Percentiles rank a stretch among this genome's conserved stretches.
Conservation (phyloP, 2,797 vertebrate species). For the Lithobates sylvaticus region DNA sequence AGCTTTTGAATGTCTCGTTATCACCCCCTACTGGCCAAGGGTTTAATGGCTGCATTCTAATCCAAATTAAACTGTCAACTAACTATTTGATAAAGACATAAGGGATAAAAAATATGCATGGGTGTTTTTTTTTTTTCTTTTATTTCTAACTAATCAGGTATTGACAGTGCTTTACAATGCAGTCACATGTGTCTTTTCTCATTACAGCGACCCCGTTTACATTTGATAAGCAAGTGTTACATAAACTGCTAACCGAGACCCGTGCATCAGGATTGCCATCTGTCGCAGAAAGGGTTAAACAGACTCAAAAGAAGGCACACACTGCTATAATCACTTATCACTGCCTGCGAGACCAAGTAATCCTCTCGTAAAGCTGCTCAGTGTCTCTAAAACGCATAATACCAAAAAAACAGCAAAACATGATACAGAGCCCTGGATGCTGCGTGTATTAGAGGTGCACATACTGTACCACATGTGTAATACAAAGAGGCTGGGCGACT, state of each 20-base stretch:
- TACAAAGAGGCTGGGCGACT: background rate
- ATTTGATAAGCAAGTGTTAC: conserved; percentile 17
- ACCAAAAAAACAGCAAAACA: conserved; percentile 43
- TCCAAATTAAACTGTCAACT: background rate
- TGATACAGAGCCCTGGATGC: conserved; percentile 52
- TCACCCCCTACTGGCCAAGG: background rate
- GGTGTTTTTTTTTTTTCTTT: background rate
- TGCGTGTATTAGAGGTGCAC: conserved; percentile 33
- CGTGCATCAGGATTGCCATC: conserved; percentile 19
- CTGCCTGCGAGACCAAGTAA: conserved; percentile 40
- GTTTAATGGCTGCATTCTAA: background rate
- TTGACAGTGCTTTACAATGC: conserved; percentile 3
- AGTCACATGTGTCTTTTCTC: background rate
- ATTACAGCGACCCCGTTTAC: background rate
- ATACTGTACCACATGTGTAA: conserved; percentile 3
- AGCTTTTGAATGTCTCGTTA: background rate
- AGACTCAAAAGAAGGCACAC: conserved; percentile 35
- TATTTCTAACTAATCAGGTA: background rate
- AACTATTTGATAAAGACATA: background rate
- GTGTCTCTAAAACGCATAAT: conserved; percentile 48
- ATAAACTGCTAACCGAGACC: conserved; percentile 19
- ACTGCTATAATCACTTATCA: conserved; percentile 46
- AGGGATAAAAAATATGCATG: background rate
- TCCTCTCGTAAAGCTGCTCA: conserved; percentile 45
- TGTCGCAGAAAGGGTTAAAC: conserved; percentile 44